Base-by-base conservation (phyloP, 2,113 vertebrate genomes). In the Nycticryphes semicollaris region DNA sequence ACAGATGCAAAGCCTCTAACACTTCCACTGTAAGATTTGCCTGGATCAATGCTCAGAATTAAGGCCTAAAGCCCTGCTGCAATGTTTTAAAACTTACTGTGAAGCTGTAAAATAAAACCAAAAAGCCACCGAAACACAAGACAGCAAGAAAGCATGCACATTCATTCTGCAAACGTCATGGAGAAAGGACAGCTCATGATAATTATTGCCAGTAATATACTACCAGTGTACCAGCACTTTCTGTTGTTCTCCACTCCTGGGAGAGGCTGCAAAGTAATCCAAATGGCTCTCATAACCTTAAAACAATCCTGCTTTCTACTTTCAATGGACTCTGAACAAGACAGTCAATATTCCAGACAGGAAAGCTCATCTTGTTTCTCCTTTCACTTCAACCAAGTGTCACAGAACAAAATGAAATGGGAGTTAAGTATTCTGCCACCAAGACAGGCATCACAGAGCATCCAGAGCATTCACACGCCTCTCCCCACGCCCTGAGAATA, bases 121-220 rank as follows among this genome's bases (percentile, higher is more conserved):
- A 51, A 31, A 51, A 20, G 14, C 19, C 2, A 7, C 6, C 12
- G 59, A 80, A 90, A 59, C 30, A 41, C 9, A 47, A 27, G 21
- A 66, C 48, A 54, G 23, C 13, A 18, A 81, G 47, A 80, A 73
- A 92, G 69, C 54, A 68, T 11, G 7, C 3, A 81, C 47, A 63
- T 69, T 78, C 48, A 84, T 81, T 95, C 94, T 93, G 90, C 51
- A 95, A 95, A 97, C 56, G 85, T 87, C 22, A 43, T 66, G 83
- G 92, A 76, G n/a, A 89, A 91, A 79, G 82, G 69, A 93, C 53
- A 97, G 33, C 24, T 86, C 81, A 93, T 75, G 41, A 68, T 77
- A 91, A 94, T 66, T 88, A 78, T 37, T 76, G 47, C 28, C 24
- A 75, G 22, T 54, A 69, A 37, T 25, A 57, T 1, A 2, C 67